Base-by-base conservation (phyloP, 1,140 invertebrate genomes). In the Tyrophagus putrescentiae region DNA sequence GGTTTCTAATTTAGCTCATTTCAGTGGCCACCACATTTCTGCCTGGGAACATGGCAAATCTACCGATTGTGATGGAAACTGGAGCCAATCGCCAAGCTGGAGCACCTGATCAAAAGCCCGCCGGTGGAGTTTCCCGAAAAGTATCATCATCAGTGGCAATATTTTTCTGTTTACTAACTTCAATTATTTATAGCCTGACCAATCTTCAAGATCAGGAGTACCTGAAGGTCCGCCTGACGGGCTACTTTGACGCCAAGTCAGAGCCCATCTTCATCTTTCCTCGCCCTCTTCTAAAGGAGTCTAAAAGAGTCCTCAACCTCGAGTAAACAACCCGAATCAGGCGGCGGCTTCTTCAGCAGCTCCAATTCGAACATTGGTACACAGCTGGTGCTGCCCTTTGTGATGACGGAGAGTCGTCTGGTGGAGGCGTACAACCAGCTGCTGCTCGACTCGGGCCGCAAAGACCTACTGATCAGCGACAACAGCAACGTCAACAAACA, bases 41-140 rank as follows among this genome's bases (percentile, higher is more conserved):
- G 78, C 13, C 73, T 96, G 31, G 91, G 91, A 28, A 81, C 81
- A 27, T 96, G 92, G 92, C 92, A 96, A 77, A 73, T 91, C 1
- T 75, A 82, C 65, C 78, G 92, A 31, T 77, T 84, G 60, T 70
- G 78, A 68, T 93, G 89, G 90, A 96, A 96, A 70, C 71, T 87
- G 56, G 73, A 80, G 60, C 70, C 95, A n/a, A 83, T 95, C 57
- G 74, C 82, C 61, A 73, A 79, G 48, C 70, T 95, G 62, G 67
- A 74, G 23, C 79, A 78, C 71, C 56, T 68, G 2, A 52, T 32
- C n/a, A 59, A 65, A 28, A 32, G 59, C n/a, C 70, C 72, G 25
- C 59, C 18, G 41, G 68, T 83, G 1, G 70, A 77, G 16, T 72
- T 93, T 45, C 87, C 87, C 18, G 67, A 78, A 36, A 74, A 85